phyloP scores from a whole-genome alignment of 1,140 invertebrate species.

The Hydropsyche tenuis region DNA sequence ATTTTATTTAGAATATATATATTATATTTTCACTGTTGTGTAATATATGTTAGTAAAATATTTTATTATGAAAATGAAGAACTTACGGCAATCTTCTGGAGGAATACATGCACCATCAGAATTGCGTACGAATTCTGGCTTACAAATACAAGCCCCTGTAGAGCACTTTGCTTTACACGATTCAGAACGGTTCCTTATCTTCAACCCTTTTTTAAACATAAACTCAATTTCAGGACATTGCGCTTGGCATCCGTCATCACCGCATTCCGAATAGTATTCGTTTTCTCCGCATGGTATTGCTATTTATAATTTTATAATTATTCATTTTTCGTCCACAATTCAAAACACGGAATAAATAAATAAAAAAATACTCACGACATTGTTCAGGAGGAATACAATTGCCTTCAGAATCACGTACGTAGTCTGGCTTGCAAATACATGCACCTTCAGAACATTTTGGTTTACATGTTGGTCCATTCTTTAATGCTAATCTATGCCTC shows the following conservation, averaged over 20 bases:
- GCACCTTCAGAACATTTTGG: background rate
- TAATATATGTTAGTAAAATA: no score
- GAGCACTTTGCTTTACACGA: background rate
- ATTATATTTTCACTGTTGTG: no score
- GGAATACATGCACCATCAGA: background rate
- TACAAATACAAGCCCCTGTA: background rate
- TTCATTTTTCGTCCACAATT: background rate
- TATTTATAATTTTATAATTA: no score
- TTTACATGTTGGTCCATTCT: background rate
- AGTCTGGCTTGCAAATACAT: background rate
- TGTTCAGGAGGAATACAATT: background rate
- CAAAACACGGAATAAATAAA: no score
- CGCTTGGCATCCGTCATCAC: background rate
- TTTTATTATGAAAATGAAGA: background rate
- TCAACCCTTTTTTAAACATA: no score
- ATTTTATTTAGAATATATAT: background rate
- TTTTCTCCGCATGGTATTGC: background rate
- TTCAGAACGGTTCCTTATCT: no score
- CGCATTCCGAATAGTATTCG: background rate
- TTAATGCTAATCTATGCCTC: no score
- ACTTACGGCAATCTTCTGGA: constrained; percentile 23
- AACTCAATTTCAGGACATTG: no score
- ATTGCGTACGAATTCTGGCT: background rate
- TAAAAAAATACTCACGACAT: background rate
- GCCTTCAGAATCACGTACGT: background rate